Evolutionary conservation across 2,888 invertebrate genomes (phyloP), one percentile per base, ranked within the genome.

Genomic region (Notodonta ziczac): DNA sequence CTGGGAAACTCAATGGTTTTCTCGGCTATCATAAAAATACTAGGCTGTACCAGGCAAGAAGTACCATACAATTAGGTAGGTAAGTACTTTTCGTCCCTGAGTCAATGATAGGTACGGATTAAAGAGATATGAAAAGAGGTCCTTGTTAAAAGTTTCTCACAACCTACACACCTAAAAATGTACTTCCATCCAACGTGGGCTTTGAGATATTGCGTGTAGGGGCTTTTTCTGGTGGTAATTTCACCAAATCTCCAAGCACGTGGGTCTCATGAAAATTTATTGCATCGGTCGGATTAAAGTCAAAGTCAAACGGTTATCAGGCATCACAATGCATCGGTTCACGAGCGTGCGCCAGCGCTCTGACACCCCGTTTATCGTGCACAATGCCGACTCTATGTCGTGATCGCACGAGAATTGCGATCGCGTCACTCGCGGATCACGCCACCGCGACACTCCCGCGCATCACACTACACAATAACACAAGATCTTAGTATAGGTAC

Each of bases 341-440:
- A 5, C 9, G 35, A 59, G 46, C 69, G 35, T 58, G 46, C 69
- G 57, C 54, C 48, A 57, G 58, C 65, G 61, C 69, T 61, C 70
- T 73, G 66, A 69, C 70, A 66, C 63, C 65, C 53, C 69, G 67
- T 64, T 73, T 55, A 72, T 61, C 61, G 60, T 54, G 61, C 58
- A 73, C 70, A 73, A 70, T 51, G 70, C 63, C 62, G 56, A 62
- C 57, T 72, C 62, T 73, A 68, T 71, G 60, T 62, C 61, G 63
- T 67, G 73, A 72, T 74, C 64, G 58, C 51, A 56, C 61, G 52
- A 48, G 66, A 75, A 76, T 73, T 70, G 71, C 70, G 56, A 61
- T 62, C 79, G 67, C 71, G 74, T 72, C 67, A 75, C 65, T 68
- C 62, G 53, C 42, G 61, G 78, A 79, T 83, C 83, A 81, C 81